Conservation (phyloP, 2,888 invertebrate species). For the Choreutis nemorana region DNA sequence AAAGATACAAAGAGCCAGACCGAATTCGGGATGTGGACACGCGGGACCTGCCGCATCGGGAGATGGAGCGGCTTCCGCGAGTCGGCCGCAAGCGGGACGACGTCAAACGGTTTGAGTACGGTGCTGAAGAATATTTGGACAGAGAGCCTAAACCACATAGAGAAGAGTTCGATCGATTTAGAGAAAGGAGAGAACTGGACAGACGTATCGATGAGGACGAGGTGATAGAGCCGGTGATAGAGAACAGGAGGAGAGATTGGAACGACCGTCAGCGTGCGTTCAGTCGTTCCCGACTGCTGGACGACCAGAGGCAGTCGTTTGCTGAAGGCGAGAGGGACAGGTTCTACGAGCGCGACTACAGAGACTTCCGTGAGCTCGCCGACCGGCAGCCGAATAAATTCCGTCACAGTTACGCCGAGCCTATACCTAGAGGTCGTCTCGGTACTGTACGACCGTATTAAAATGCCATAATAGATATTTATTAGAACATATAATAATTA, state of each 20-base stretch:
- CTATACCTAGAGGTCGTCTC: slow-evolving; percentile 60
- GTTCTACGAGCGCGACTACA: slow-evolving; percentile 50
- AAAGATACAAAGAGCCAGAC: slow-evolving; percentile 42
- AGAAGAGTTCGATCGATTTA: slow-evolving; percentile 47
- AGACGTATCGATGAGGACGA: slow-evolving; percentile 56
- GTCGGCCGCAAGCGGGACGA: slow-evolving; percentile 54
- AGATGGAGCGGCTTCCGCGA: slow-evolving; percentile 51
- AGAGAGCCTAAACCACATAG: slow-evolving; percentile 46
- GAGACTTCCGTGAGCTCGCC: slow-evolving; percentile 48
- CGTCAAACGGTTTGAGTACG: slow-evolving; percentile 48
- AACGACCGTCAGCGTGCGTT: slow-evolving; percentile 51
- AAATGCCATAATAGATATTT: slow-evolving; percentile 56
- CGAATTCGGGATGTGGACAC: slow-evolving; percentile 33
- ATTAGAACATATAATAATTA: slow-evolving; percentile 8
- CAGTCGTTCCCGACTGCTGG: slow-evolving; percentile 52
- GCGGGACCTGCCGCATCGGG: slow-evolving; percentile 35
- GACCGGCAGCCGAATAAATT: slow-evolving; percentile 53
- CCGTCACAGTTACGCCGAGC: slow-evolving; percentile 75
- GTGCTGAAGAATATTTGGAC: slow-evolving; percentile 49
- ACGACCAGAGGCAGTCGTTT: slow-evolving; percentile 53
- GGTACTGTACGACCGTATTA: slow-evolving; percentile 59
- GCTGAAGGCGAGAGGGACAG: slow-evolving; percentile 47
- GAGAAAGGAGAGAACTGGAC: slow-evolving; percentile 48
- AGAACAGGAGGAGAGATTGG: slow-evolving; percentile 50
- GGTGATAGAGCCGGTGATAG: slow-evolving; percentile 51